These are phyloP conservation scores for Morone saxatilis DNA, from an alignment of 2,113 vertebrate species.

Conservation along the genomic window DNA sequence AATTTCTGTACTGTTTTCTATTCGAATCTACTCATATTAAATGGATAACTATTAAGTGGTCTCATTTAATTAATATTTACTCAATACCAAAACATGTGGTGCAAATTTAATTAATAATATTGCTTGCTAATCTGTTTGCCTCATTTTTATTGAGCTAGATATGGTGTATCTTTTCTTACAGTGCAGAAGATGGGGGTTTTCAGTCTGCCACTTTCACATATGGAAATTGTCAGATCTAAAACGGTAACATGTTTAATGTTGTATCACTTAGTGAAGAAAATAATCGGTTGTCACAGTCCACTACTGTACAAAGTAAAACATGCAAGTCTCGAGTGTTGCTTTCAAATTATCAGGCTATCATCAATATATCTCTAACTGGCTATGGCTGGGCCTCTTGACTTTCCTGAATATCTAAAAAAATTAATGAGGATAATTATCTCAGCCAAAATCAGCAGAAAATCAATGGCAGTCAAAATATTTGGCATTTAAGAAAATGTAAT, in stretches of 20 bases:
- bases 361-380: too few species aligned
- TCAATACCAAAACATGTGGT: too few species aligned
- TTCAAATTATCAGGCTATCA: neutral
- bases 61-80: too few species aligned
- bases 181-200: neutral
- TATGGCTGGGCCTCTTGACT: neutral
- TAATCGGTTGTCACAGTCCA: neutral
- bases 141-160: too few species aligned
- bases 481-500: neutral
- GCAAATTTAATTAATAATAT: too few species aligned
- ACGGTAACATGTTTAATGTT: neutral
- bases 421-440: neutral
- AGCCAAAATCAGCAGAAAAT: neutral
- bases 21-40: too few species aligned
- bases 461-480: neutral
- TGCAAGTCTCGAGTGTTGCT: neutral
- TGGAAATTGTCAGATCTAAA: neutral
- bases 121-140: too few species aligned
- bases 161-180: too few species aligned
- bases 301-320: neutral
- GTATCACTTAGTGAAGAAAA: neutral
- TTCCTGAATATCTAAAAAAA: neutral
- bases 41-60: too few species aligned
- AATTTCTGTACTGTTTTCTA: too few species aligned
- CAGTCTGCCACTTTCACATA: neutral